Conservation (phyloP, 2,113 vertebrate species). For the Macquaria ambigua region DNA sequence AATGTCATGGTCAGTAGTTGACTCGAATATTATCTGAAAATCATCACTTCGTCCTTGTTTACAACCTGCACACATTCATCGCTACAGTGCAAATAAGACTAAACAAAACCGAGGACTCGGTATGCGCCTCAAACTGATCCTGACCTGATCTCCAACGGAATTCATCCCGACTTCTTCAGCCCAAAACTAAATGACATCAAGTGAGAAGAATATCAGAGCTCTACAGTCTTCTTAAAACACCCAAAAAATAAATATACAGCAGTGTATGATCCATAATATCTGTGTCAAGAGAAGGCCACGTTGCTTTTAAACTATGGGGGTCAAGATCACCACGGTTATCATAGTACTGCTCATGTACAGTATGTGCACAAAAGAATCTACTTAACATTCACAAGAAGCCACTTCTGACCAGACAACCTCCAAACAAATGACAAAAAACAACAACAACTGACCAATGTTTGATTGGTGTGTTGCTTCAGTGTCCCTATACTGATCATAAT, state of each 20-base stretch:
- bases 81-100: constrained; percentile 15
- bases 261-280: neutral
- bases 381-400: neutral
- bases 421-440: neutral
- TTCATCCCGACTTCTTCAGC: neutral
- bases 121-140: neutral
- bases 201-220: neutral
- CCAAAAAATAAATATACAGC: constrained; percentile 33
- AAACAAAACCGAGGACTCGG: neutral
- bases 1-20: too few species aligned
- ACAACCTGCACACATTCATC: constrained; percentile 3
- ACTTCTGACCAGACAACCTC: neutral
- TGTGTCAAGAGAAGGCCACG: constrained; percentile 62
- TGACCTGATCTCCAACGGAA: neutral
- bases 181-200: neutral
- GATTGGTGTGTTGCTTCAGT: neutral
- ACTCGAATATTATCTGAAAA: neutral
- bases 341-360: neutral
- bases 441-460: neutral
- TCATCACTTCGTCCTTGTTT: neutral
- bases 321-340: neutral
- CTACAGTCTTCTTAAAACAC: neutral
- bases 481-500: neutral
- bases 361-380: neutral
- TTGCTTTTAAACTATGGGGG: neutral